Evolutionary conservation across 2,888 invertebrate genomes (phyloP).

Genomic region (Philereme transversata): DNA sequence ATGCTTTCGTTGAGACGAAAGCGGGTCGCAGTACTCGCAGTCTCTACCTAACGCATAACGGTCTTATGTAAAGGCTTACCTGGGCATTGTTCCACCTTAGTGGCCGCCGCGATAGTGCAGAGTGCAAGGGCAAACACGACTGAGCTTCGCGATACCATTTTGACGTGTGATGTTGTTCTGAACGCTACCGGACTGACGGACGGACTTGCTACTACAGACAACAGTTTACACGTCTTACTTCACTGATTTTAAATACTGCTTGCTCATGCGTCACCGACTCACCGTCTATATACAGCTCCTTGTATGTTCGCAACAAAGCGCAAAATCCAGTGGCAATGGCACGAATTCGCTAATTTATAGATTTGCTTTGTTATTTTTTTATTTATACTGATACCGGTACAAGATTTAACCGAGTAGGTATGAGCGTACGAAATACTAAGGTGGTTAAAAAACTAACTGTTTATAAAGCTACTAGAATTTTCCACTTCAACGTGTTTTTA

Average conservation of each 20-base stretch:
- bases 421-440: too few relatives aligned
- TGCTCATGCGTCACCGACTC: constrained; percentile 15
- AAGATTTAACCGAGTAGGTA: too few relatives aligned
- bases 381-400: background rate
- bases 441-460: too few relatives aligned
- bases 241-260: constrained; percentile 17
- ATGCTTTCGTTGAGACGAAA: constrained; percentile 51
- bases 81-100: constrained; percentile 65
- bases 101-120: constrained; percentile 56
- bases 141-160: constrained; percentile 59
- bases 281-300: constrained; percentile 3
- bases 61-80: constrained; percentile 66
- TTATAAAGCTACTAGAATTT: too few relatives aligned
- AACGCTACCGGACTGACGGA: constrained; percentile 3
- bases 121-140: constrained; percentile 56
- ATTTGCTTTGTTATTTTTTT: constrained; percentile 7
- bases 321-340: constrained; percentile 18
- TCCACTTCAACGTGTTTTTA: too few relatives aligned
- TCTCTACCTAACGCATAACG: constrained; percentile 29
- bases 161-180: constrained; percentile 47
- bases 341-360: constrained; percentile 15
- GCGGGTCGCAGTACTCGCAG: constrained; percentile 50
- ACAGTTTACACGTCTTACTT: constrained; percentile 11
- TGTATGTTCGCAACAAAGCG: constrained; percentile 15
- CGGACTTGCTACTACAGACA: constrained; percentile 10